These are phyloP conservation scores for Lamellibrachia satsuma DNA, from an alignment of 2,888 invertebrate genomes.

Conservation along the genomic window DNA sequence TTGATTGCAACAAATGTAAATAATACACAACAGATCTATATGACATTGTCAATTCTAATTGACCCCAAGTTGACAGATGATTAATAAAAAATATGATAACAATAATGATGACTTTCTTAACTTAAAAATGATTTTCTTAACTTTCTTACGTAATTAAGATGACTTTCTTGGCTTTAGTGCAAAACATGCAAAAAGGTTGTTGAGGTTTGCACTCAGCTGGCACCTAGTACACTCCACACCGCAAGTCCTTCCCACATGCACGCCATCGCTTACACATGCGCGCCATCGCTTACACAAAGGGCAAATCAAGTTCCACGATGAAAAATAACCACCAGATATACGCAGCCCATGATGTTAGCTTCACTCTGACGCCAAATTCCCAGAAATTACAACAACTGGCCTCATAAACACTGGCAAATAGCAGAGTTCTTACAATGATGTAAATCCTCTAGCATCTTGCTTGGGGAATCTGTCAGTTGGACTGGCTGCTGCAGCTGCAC, in stretches of 20 bases:
- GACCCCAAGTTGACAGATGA: not conserved
- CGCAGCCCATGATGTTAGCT: not conserved
- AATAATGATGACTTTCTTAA: not conserved
- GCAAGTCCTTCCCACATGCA: not conserved
- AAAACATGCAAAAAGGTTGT: not conserved
- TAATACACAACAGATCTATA: not conserved
- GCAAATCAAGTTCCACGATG: conserved; percentile 13
- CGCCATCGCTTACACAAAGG: not conserved
- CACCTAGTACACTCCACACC: not conserved
- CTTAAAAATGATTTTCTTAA: too few relatives aligned
- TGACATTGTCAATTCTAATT: not conserved
- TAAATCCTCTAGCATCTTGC: not conserved
- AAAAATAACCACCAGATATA: conserved; percentile 17
- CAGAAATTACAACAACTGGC: conserved; percentile 8
- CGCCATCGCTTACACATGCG: not conserved
- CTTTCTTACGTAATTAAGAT: not conserved
- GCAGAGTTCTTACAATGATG: not conserved
- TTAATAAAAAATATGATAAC: too few relatives aligned
- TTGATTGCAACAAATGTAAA: not conserved
- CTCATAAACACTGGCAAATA: not conserved
- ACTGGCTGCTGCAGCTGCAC: not conserved
- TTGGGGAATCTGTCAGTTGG: not conserved
- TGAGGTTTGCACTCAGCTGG: not conserved
- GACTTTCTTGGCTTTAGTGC: not conserved
- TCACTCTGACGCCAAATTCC: not conserved